phyloP scores from a whole-genome alignment of 2,113 vertebrate genomes.

The Peromyscus californicus region DNA sequence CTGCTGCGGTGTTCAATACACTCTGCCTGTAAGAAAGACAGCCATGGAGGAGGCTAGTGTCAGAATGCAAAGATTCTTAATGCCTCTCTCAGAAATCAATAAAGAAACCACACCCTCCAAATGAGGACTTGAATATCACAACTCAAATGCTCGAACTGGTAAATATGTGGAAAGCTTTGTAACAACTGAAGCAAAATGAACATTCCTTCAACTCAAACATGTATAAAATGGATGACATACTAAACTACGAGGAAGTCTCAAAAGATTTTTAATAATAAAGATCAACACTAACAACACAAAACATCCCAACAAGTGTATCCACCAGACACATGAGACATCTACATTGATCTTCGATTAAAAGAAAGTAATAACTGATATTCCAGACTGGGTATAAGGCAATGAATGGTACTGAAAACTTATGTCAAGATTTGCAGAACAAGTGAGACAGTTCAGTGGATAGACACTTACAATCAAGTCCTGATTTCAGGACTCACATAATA shows the following conservation, averaged over 20 bases:
- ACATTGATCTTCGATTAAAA: constrained; percentile 42
- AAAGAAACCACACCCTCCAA: not conserved
- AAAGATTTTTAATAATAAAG: constrained; percentile 42
- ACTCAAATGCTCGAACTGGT: constrained; percentile 43
- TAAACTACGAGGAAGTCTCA: not conserved
- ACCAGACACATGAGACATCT: constrained; percentile 6
- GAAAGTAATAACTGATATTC: constrained; percentile 39
- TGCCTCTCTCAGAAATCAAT: constrained; percentile 4
- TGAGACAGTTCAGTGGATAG: too few species aligned
- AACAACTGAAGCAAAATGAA: constrained; percentile 59
- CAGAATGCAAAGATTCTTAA: constrained; percentile 12
- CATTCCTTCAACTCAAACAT: constrained; percentile 30
- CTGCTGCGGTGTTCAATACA: not conserved
- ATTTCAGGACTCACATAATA: not conserved
- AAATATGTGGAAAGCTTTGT: constrained; percentile 52
- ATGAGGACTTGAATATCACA: constrained; percentile 14
- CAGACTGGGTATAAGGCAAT: not conserved
- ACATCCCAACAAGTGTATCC: constrained; percentile 51
- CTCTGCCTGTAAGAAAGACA: constrained; percentile 15
- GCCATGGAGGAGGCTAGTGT: not conserved
- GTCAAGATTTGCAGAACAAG: not conserved
- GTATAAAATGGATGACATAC: not conserved
- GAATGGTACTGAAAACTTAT: not conserved
- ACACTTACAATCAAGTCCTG: not conserved
- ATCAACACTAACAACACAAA: constrained; percentile 52